Percentiles rank a stretch among this genome's conserved stretches.
phyloP scores from a whole-genome alignment of 2,113 vertebrate genomes.

The Syrmaticus mikado region DNA sequence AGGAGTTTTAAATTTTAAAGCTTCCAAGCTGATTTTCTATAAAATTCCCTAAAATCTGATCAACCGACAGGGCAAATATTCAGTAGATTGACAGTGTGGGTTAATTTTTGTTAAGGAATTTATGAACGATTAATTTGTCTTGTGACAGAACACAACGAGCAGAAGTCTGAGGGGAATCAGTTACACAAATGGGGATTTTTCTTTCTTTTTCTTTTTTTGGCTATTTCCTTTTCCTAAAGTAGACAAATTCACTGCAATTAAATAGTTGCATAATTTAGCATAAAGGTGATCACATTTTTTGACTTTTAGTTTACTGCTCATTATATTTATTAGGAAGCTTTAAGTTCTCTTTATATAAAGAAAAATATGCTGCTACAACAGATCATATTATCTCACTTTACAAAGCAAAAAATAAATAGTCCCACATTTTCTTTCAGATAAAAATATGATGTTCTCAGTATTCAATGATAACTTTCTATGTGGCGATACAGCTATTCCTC shows the following conservation, averaged over 20 bases:
- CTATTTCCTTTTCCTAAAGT: neutral
- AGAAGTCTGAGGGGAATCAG: neutral
- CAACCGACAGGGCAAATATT: neutral
- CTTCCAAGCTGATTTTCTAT: neutral
- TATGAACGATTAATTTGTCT: neutral
- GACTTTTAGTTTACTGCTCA: neutral
- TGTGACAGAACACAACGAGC: neutral
- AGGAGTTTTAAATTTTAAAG: neutral
- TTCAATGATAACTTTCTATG: neutral
- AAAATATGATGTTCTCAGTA: neutral
- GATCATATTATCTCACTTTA: neutral
- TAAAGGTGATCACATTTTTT: neutral
- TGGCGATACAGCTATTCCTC: neutral
- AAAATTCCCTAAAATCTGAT: neutral
- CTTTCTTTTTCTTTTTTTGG: neutral
- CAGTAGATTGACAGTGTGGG: neutral
- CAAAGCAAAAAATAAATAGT: neutral
- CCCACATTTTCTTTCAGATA: neutral
- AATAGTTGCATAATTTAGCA: neutral
- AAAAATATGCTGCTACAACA: neutral
- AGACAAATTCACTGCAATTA: neutral
- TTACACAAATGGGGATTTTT: neutral
- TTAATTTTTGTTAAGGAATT: neutral
- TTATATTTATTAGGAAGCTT: neutral
- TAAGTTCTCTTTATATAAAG: neutral